Percentiles rank a stretch among this genome's conserved stretches.
Evolutionary conservation across 2,888 invertebrate genomes (phyloP).

Genomic region (Gnatocerus cornutus): DNA sequence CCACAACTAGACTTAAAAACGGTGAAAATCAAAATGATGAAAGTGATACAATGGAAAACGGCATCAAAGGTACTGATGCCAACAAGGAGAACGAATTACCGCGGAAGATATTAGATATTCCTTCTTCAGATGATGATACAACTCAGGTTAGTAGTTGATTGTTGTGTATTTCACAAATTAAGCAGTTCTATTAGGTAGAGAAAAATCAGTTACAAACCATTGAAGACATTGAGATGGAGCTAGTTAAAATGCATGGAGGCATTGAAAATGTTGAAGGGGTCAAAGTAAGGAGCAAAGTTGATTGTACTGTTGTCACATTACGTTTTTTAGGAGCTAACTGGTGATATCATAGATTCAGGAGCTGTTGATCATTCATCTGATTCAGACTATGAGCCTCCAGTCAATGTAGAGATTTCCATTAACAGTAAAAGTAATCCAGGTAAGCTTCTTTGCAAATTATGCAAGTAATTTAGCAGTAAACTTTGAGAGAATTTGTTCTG

Average conservation of each 20-base stretch:
- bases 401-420: conserved; percentile 31
- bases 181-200: conserved; percentile 20
- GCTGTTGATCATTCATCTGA: conserved; percentile 66
- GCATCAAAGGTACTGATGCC: conserved; percentile 35
- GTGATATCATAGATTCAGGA: conserved; percentile 64
- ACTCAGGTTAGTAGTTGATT: conserved; percentile 12
- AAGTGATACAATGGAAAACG: conserved; percentile 31
- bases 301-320: conserved; percentile 12
- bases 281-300: conserved; percentile 44
- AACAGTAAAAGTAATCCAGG: conserved; percentile 17
- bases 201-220: conserved; percentile 59
- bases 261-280: conserved; percentile 45
- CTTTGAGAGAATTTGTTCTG: too few species aligned
- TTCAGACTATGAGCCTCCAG: conserved; percentile 65
- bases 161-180: neutral
- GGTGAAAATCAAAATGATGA: conserved; percentile 54
- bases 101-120: conserved; percentile 68
- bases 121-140: conserved; percentile 67
- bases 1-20: conserved; percentile 59
- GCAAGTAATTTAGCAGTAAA: too few species aligned
- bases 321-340: conserved; percentile 54
- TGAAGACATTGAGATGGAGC: conserved; percentile 68
- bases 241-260: conserved; percentile 67
- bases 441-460: neutral
- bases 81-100: conserved; percentile 61